Percentiles rank a stretch among this genome's conserved stretches.
phyloP scores from a whole-genome alignment of 35 echinoderm and acorn worm species.

The Apostichopus californicus region DNA sequence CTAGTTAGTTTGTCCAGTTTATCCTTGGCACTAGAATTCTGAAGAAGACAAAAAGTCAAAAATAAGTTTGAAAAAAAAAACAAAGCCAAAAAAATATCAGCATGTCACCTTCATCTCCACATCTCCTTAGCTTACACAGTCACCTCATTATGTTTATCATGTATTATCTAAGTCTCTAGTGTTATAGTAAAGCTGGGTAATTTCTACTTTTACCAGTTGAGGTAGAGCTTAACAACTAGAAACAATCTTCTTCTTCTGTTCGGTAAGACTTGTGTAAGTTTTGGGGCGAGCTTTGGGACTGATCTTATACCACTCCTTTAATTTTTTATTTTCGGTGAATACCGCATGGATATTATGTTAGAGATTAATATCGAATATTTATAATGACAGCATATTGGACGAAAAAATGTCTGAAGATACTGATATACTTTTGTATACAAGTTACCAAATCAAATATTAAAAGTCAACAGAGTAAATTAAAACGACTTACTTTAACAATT shows the following conservation, averaged over 20 bases:
- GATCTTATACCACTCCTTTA: too few species aligned
- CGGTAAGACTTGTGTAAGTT: too few species aligned
- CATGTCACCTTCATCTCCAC: background rate
- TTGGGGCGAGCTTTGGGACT: too few species aligned
- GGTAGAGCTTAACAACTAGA: background rate
- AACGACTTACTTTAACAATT: conserved; percentile 6
- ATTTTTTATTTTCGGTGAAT: too few species aligned
- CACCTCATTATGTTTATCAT: background rate
- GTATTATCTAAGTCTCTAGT: background rate
- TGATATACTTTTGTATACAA: too few species aligned
- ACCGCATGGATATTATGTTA: too few species aligned
- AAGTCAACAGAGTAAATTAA: background rate
- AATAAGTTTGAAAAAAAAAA: background rate
- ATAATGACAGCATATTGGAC: too few species aligned
- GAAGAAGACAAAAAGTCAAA: background rate
- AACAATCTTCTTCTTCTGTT: too few species aligned
- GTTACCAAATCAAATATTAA: background rate
- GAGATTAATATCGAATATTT: too few species aligned
- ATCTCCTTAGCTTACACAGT: background rate
- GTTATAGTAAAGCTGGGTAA: background rate
- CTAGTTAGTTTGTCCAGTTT: conserved; percentile 18
- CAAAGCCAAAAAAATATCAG: background rate
- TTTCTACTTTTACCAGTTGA: background rate
- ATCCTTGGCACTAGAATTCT: conserved; percentile 1
- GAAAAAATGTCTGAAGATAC: too few species aligned